Base-by-base conservation (phyloP, 2,113 vertebrate species). In the Dipodomys spectabilis region DNA sequence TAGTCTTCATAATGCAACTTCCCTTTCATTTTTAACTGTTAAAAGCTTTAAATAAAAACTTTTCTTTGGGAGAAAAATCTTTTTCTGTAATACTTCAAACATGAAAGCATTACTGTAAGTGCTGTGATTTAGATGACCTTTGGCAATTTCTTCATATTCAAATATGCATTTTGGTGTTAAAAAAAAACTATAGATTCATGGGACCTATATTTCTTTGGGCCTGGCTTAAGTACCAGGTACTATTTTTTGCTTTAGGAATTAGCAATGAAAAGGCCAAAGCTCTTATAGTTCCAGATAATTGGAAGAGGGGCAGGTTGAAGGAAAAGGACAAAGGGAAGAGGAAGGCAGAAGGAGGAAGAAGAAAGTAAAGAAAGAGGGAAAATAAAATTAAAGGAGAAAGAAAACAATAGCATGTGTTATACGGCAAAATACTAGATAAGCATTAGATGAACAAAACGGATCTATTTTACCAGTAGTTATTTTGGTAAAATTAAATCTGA, bases 1-100 rank as follows among this genome's bases (percentile, higher is more conserved):
- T 39, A 39, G 4, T 90, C 71, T 74, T 89, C 16, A 86, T 62
- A 88, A 82, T 8, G 82, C 67, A 91, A 80, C 88, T 88, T 88
- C 11, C 20, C 53, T 93, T 94, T 95, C 12, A 82, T 49, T 91
- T 93, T 82, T 87, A 75, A 80, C 83, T 32, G 78, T 95, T 94
- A n/a, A 81, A 80, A 71, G n/a, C 30, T 80, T 86, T 67, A 86
- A 86, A 89, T 91, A 69, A 49, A 84, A 91, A 86, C 72, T 90
- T 82, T 57, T 74, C 53, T 91, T 91, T 67, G 11, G 30, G 6
- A 79, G n/a, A 78, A 74, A 64, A 91, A 73, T n/a, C 2, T 15
- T 75, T 80, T 75, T 80, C n/a, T 86, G n/a, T 90, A 94, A 90
- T 44, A 49, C 44, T 93, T 91, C 35, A 89, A 91, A 88, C 74